These are phyloP conservation scores for Hyles euphorbiae DNA, from an alignment of 1,140 invertebrate genomes.

Conservation along the genomic window DNA sequence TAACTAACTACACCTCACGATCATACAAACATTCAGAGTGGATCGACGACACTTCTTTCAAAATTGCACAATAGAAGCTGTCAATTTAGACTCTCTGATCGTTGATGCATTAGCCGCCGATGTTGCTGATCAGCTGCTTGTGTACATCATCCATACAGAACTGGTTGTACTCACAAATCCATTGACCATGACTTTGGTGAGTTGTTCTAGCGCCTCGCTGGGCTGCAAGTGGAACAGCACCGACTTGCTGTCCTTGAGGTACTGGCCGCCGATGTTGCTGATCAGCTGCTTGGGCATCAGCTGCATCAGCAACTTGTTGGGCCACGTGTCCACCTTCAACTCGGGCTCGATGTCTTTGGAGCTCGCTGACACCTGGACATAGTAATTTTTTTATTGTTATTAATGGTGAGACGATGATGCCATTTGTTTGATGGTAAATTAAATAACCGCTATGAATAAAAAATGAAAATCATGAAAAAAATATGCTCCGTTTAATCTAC, in stretches of 20 bases:
- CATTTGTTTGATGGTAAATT: too few species aligned
- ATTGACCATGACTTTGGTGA: conserved; percentile 93
- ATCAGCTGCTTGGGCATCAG: conserved; percentile 94
- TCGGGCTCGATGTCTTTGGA: conserved; percentile 90
- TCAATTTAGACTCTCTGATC: conserved; percentile 42
- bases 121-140: conserved; percentile 84
- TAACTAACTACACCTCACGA: too few species aligned
- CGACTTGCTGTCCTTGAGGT: conserved; percentile 90
- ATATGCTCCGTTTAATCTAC: too few species aligned
- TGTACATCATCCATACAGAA: background rate
- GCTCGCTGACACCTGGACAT: conserved; percentile 75
- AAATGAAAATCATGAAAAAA: too few species aligned
- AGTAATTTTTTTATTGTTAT: background rate
- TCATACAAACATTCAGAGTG: too few species aligned
- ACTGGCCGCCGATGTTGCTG: conserved; percentile 89
- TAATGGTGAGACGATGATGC: conserved; percentile 12
- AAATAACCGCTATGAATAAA: too few species aligned
- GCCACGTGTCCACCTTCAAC: conserved; percentile 95
- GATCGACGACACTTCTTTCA: too few species aligned
- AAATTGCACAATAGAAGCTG: too few species aligned
- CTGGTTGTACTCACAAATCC: conserved; percentile 86
- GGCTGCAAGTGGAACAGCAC: conserved; percentile 88
- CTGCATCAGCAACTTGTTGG: conserved; percentile 93
- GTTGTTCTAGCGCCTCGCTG: conserved; percentile 86
- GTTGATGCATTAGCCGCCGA: conserved; percentile 90